Evolutionary conservation across 2,888 invertebrate species (phyloP).

Genomic region (Barypeithes pellucidus): DNA sequence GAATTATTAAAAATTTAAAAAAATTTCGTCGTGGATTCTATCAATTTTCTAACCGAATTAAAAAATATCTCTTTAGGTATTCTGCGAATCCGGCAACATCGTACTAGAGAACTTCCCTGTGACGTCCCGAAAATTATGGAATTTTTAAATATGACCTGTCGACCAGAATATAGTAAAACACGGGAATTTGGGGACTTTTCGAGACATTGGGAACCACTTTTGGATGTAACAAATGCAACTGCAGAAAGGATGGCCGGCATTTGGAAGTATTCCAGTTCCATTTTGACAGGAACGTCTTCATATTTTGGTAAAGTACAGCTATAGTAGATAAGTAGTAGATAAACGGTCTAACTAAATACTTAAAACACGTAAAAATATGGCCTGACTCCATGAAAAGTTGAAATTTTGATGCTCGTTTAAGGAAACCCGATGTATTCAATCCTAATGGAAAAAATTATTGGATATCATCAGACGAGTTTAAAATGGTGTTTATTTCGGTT

Average conservation of each 20-base stretch:
- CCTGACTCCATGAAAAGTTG: too few relatives aligned
- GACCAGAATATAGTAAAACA: conserved; percentile 48
- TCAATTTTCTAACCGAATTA: background rate
- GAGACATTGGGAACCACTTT: conserved; percentile 51
- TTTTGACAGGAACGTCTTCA: conserved; percentile 51
- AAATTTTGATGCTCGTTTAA: too few relatives aligned
- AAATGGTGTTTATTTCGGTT: too few relatives aligned
- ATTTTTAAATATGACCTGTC: conserved; percentile 57
- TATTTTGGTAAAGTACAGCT: conserved; percentile 52
- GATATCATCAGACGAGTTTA: too few relatives aligned
- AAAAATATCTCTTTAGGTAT: conserved; percentile 32
- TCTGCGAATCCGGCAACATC: conserved; percentile 49
- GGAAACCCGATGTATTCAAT: too few relatives aligned
- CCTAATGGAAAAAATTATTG: too few relatives aligned
- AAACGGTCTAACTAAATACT: too few relatives aligned
- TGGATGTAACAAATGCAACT: conserved; percentile 31
- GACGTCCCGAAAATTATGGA: conserved; percentile 52
- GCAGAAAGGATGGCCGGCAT: conserved; percentile 52
- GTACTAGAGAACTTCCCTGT: conserved; percentile 48
- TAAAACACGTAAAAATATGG: too few relatives aligned
- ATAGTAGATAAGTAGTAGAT: too few relatives aligned
- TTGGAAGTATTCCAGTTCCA: conserved; percentile 57
- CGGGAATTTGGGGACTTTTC: conserved; percentile 53
- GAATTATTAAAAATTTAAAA: too few relatives aligned
- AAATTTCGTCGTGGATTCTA: too few relatives aligned